Base-by-base conservation (phyloP, 1,140 invertebrate genomes). In the Ectropis grisescens region DNA sequence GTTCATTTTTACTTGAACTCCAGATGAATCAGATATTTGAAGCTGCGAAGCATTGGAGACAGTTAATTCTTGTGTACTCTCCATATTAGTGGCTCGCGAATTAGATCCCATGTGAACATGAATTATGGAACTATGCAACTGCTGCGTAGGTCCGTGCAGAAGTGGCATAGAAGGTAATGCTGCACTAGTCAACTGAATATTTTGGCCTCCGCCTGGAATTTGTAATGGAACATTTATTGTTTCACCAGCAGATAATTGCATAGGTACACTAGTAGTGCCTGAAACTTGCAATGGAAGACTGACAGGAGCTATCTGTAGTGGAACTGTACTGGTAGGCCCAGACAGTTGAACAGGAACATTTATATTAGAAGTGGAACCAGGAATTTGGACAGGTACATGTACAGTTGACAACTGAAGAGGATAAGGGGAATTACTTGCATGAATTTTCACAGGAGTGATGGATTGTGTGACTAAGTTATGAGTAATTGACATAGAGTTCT, bases 191-290 rank as follows among this genome's bases (percentile, higher is more conserved):
- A 72, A 33, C 37, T 82, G 75, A 37, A 76, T 76, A 26, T 72
- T 80, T 29, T 71, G 68, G 39, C 41, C 60, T n/a, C 47, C 41
- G n/a, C 41, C 34, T 9, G 75, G 71, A n/a, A 79, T 65, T 45
- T 82, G 76, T 5, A 82, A 37, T 1, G 80, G 76, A 11, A 82
- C 74, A 69, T 78, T 81, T 28, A 80, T 80, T 33, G 75, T 79
- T 13, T 75, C 66, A 13, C 76, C 75, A n/a, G 72, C 72, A 22
- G 76, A 55, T 32, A 82, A 43, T 34, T 82, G 76, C 7, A 81
- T 67, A 5, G 79, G 79, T 9, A 81, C 68, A 53, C 34, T 74
- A 10, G 66, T 72, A 9, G 72, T 71, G 8, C 59, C 67, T 1
- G 79, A 76, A 6, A 76, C 65, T 65, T 80, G 76, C 32, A 82